Evolutionary conservation across 2,113 vertebrate species (phyloP).

Genomic region (Sinosuthora webbiana): DNA sequence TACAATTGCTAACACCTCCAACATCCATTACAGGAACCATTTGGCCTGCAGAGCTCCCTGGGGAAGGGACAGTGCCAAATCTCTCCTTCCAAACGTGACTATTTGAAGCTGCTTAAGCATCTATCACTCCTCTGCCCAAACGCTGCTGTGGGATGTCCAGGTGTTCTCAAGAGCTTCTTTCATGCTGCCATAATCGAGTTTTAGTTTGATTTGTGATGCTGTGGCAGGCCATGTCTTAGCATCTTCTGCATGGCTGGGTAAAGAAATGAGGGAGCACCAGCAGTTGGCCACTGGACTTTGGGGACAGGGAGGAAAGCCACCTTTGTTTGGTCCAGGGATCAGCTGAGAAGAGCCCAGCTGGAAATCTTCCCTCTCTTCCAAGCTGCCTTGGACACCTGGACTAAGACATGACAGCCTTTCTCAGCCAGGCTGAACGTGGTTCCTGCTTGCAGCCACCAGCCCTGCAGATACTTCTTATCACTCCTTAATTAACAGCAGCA

Average conservation of each 20-base stretch:
- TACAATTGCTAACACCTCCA: not conserved
- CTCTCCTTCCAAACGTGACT: not conserved
- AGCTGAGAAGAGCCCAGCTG: not conserved
- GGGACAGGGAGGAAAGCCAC: not conserved
- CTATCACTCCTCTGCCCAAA: not conserved
- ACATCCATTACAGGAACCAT: not conserved
- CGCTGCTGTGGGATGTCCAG: not conserved
- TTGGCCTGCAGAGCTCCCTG: not conserved
- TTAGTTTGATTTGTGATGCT: not conserved
- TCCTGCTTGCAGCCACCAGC: not conserved
- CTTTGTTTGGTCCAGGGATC: not conserved
- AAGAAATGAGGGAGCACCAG: not conserved
- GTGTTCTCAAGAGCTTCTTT: not conserved
- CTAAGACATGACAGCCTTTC: not conserved
- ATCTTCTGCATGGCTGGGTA: not conserved
- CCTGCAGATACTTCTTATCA: not conserved
- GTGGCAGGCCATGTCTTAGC: rapidly evolving
- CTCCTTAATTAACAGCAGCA: not conserved
- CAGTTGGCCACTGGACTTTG: rapidly evolving
- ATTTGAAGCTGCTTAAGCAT: not conserved
- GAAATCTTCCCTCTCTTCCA: not conserved
- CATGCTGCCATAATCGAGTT: not conserved
- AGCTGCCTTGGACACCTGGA: not conserved
- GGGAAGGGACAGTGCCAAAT: not conserved
- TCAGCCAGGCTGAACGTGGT: not conserved